Evolutionary conservation across 1,140 invertebrate species (phyloP).

Genomic region (Meloidogyne floridensis): DNA sequence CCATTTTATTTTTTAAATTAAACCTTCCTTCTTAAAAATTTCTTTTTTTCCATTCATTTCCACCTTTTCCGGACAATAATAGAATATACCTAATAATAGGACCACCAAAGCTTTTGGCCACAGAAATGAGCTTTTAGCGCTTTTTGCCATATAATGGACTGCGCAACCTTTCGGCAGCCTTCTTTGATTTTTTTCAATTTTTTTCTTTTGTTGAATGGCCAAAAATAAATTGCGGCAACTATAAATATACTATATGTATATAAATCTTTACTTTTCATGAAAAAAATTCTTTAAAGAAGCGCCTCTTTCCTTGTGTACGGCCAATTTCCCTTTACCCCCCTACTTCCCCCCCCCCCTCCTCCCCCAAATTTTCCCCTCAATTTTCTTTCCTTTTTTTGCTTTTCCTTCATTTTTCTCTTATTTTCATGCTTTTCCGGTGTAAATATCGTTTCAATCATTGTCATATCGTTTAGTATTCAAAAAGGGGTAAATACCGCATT

Average conservation of each 20-base stretch:
- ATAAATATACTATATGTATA: not conserved
- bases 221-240: not conserved
- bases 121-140: conserved; percentile 6
- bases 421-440: not conserved
- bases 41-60: not conserved
- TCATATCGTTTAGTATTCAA: not conserved
- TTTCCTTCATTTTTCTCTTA: not conserved
- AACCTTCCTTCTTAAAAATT: not conserved
- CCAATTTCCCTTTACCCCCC: not conserved
- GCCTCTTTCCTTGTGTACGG: not conserved
- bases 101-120: not conserved
- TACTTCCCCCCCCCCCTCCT: too few species aligned
- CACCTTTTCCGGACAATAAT: not conserved
- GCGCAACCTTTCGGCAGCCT: not conserved
- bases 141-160: not conserved
- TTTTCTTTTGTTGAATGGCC: not conserved
- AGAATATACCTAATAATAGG: not conserved
- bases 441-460: not conserved
- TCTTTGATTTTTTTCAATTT: not conserved
- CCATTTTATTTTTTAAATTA: not conserved
- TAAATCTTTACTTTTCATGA: not conserved
- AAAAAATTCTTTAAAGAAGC: not conserved
- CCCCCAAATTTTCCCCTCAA: not conserved
- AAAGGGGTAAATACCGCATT: not conserved
- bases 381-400: not conserved